A percentile compares a stretch with the other conserved stretches of the same genome.
phyloP scores from a whole-genome alignment of 2,113 vertebrate genomes.

The Limnothrissa miodon region DNA sequence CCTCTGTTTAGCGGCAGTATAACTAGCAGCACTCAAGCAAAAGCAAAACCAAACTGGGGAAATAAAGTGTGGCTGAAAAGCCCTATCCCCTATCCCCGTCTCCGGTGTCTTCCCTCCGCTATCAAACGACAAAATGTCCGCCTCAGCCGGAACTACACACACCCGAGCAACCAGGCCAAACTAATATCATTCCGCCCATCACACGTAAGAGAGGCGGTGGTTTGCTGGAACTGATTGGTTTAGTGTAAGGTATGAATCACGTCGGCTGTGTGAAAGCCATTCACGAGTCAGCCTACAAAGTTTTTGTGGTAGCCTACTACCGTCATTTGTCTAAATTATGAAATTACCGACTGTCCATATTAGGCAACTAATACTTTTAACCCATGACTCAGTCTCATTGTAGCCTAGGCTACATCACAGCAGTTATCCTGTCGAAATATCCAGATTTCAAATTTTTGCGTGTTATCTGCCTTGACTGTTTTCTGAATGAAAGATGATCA shows the following conservation, averaged over 20 bases:
- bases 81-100: neutral
- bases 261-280: neutral
- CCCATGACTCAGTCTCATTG: neutral
- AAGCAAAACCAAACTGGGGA: neutral
- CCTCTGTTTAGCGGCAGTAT: neutral
- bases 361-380: neutral
- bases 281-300: no score
- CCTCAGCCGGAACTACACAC: constrained; percentile 41
- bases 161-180: constrained; percentile 30
- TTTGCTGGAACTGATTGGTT: constrained; percentile 3
- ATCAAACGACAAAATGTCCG: constrained; percentile 52
- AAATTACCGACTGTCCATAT: neutral
- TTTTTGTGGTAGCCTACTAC: no score
- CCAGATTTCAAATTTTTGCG: no score
- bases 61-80: neutral
- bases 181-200: constrained; percentile 15
- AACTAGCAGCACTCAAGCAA: neutral
- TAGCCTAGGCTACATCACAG: no score
- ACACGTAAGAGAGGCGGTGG: constrained; percentile 9
- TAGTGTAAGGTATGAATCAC: neutral
- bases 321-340: neutral
- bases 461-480: no score
- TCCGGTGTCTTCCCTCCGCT: constrained; percentile 32
- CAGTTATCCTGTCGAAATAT: no score
- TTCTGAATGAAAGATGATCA: no score